Base-by-base conservation (phyloP, 2,113 vertebrate genomes). In the Pristiophorus japonicus region DNA sequence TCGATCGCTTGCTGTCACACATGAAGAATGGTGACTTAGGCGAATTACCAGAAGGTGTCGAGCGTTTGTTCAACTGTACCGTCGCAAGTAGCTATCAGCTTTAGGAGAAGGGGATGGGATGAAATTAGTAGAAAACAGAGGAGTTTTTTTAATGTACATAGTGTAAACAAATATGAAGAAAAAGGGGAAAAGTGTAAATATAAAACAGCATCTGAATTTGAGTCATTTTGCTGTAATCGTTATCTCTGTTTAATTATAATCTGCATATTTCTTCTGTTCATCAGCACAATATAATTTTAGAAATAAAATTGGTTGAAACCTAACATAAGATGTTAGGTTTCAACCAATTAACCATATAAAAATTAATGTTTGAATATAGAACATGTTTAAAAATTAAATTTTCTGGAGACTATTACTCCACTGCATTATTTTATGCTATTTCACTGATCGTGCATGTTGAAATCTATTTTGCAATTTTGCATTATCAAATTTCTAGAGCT, bases 381-480 rank as follows among this genome's bases (percentile, higher is more conserved):
- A 63, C 30, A 65, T n/a, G 22, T 51, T 45, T 63, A 63, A 63
- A 63, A 92, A 63, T 92, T 92, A 63, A 92, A 92, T 92, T 92
- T 92, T 16, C 8, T 24, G 62, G 34, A 65, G 59, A 92, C 16
- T 63, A 63, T 38, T 92, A 92, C 59, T 92, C n/a, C 34, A 22
- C 88, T 38, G 12, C 42, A 34, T 92, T 92, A 65, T 63, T 92
- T 92, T 92, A 92, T 63, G 88, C 59, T 63, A 20, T n/a, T n/a
- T n/a, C n/a, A n/a, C n/a, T n/a, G n/a, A n/a, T 42, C 88, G 20
- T 92, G 59, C 62, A 55, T 63, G 16, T 63, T 92, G 88, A 92
- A 63, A 92, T 92, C 59, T 92, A 63, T 92, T 92, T 91, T 92
- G 59, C n/a, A 63, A 65, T 42, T n/a, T n/a, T n/a, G n/a, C n/a